Percentiles rank a stretch among this genome's conserved stretches.
Conservation (phyloP, 2,113 vertebrate genomes). For the Arenaria interpres region DNA sequence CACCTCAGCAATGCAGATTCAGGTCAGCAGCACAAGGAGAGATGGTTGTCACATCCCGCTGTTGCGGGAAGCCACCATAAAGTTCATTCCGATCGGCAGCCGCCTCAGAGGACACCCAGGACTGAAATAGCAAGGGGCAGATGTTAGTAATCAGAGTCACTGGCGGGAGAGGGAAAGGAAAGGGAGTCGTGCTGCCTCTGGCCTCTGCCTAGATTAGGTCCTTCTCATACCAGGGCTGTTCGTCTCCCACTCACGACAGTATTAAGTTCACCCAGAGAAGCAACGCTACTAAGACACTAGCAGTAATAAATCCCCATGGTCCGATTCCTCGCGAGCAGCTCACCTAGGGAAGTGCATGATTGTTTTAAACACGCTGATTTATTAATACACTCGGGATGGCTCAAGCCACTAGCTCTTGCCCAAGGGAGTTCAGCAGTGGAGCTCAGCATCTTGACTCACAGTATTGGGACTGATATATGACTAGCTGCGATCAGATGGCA, state of each 20-base stretch:
- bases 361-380: background rate
- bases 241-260: background rate
- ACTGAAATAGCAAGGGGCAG: constrained; percentile 1
- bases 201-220: background rate
- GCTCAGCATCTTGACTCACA: constrained; percentile 39
- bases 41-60: background rate
- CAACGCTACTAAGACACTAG: background rate
- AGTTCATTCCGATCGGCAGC: rapidly evolving
- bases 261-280: background rate
- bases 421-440: background rate
- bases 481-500: constrained; percentile 33
- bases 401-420: background rate
- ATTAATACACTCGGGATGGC: constrained; percentile 7
- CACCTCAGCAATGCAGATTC: background rate
- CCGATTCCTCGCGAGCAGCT: background rate
- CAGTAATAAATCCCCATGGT: background rate
- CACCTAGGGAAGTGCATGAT: constrained; percentile 5
- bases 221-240: constrained; percentile 1
- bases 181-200: background rate
- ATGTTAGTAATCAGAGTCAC: background rate
- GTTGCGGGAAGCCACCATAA: background rate
- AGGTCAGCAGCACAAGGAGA: background rate
- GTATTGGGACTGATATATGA: constrained; percentile 43
- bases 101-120: background rate
- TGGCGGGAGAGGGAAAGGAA: background rate